These are phyloP conservation scores for Gasteruption jaculator DNA, from an alignment of 2,888 invertebrate species.

Conservation along the genomic window DNA sequence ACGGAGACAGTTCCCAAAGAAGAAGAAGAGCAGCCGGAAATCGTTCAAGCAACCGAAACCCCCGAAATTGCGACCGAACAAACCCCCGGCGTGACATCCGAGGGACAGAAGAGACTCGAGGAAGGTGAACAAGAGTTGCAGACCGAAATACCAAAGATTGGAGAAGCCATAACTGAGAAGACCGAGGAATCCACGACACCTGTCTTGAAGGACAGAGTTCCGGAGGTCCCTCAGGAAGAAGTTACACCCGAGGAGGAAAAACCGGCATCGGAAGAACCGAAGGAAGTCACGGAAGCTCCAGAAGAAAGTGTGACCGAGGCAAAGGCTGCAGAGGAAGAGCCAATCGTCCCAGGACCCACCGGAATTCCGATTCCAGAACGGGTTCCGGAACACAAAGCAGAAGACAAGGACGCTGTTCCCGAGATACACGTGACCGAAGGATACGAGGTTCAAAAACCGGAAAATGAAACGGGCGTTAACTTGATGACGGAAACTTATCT, in stretches of 20 bases:
- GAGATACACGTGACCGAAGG: slow-evolving; percentile 31
- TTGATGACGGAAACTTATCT: slow-evolving; percentile 32
- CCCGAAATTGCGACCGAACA: slow-evolving; percentile 13
- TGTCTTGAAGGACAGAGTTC: no score
- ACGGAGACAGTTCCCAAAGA: slow-evolving; percentile 10
- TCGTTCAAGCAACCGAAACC: slow-evolving; percentile 11
- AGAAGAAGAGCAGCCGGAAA: not conserved
- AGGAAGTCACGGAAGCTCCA: not conserved
- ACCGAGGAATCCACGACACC: slow-evolving; percentile 6
- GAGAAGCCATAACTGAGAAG: slow-evolving; percentile 12
- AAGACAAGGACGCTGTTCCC: slow-evolving; percentile 35
- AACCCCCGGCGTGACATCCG: slow-evolving; percentile 12
- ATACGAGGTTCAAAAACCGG: slow-evolving; percentile 27
- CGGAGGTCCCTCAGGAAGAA: no score
- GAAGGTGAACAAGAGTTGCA: slow-evolving; percentile 5
- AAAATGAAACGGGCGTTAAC: slow-evolving; percentile 28
- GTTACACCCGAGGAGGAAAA: no score
- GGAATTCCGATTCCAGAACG: slow-evolving; percentile 35
- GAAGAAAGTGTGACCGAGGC: slow-evolving; percentile 9
- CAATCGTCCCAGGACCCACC: slow-evolving; percentile 27
- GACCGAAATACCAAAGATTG: slow-evolving; percentile 20
- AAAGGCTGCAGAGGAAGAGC: slow-evolving; percentile 10
- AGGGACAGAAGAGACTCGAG: slow-evolving; percentile 16
- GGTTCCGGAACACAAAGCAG: slow-evolving; percentile 38
- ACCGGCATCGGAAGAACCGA: not conserved